Percentiles rank a stretch among this genome's conserved stretches.
Conservation (phyloP, 2,797 vertebrate species). For the Chaenodraco wilsoni region DNA sequence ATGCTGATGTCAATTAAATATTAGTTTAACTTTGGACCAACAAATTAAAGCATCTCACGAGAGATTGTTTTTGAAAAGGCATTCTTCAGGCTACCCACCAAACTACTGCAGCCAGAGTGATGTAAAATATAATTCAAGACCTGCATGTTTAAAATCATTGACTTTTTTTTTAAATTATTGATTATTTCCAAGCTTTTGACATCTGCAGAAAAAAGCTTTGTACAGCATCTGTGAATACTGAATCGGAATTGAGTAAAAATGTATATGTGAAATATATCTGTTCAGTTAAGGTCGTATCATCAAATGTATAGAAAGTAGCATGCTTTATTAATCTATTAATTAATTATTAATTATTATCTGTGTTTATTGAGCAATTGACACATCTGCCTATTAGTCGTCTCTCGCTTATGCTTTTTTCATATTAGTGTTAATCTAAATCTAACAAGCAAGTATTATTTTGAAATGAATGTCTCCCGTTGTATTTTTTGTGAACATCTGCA, state of each 20-base stretch:
- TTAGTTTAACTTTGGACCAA: background rate
- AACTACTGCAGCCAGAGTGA: background rate
- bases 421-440: background rate
- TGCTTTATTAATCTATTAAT: background rate
- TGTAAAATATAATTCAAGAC: background rate
- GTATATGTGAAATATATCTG: too few species aligned
- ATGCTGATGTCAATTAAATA: background rate
- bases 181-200: background rate
- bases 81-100: background rate
- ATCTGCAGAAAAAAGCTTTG: background rate
- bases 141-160: background rate
- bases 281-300: background rate
- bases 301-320: background rate
- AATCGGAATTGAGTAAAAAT: background rate
- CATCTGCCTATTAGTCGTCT: background rate
- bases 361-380: background rate
- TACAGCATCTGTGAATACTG: background rate
- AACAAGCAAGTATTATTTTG: background rate
- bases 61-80: background rate
- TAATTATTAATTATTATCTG: too few species aligned
- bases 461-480: too few species aligned
- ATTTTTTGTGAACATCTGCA: too few species aligned
- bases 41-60: background rate
- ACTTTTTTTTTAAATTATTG: conserved; percentile 1
- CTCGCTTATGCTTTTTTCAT: background rate